These are phyloP conservation scores for Petrocephalus sullivani DNA, from an alignment of 2,797 vertebrate genomes.

Conservation along the genomic window DNA sequence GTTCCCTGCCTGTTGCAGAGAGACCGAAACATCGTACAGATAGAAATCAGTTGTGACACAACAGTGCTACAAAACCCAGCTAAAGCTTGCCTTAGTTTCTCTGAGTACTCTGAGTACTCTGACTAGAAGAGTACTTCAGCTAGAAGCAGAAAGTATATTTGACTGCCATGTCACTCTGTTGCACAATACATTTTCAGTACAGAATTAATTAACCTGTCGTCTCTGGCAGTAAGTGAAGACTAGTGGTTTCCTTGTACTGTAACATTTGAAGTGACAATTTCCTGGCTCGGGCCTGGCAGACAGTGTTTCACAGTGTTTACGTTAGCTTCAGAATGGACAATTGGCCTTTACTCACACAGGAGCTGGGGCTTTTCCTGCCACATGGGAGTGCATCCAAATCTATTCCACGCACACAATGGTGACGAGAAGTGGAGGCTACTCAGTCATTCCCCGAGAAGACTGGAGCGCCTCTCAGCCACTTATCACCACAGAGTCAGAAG, in stretches of 20 bases:
- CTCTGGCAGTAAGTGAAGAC: constrained; percentile 76
- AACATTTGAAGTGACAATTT: constrained; percentile 77
- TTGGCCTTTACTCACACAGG: constrained; percentile 48
- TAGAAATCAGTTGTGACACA: neutral
- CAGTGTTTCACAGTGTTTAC: constrained; percentile 63
- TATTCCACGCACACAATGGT: neutral
- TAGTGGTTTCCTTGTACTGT: constrained; percentile 79
- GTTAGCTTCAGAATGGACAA: constrained; percentile 61
- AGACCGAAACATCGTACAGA: neutral
- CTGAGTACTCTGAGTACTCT: neutral
- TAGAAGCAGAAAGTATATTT: constrained; percentile 62
- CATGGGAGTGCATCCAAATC: constrained; percentile 39
- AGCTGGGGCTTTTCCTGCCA: constrained; percentile 59
- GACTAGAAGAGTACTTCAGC: neutral
- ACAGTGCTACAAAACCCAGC: neutral
- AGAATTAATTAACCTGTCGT: constrained; percentile 83
- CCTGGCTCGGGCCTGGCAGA: constrained; percentile 70
- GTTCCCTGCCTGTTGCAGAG: neutral
- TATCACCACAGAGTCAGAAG: neutral
- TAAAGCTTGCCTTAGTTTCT: neutral
- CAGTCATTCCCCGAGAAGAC: neutral
- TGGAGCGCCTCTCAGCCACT: neutral
- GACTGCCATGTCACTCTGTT: constrained; percentile 71
- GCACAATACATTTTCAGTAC: constrained; percentile 72
- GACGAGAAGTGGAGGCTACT: neutral